Base-by-base conservation (phyloP, 2,113 vertebrate species). In the Cichladusa arquata region DNA sequence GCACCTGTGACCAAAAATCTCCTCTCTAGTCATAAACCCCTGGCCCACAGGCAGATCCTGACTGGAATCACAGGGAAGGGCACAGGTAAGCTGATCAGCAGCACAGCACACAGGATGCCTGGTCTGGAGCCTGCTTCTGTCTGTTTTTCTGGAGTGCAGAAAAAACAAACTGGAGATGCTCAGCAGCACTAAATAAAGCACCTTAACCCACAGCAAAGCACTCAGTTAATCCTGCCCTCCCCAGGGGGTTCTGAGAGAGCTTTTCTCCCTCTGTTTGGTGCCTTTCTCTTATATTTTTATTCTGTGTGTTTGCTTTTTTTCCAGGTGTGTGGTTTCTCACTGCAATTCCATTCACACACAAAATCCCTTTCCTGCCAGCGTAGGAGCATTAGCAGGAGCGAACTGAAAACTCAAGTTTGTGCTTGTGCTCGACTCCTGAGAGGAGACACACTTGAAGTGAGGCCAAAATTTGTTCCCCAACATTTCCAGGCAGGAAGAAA, bases 191-290 rank as follows among this genome's bases (percentile, higher is more conserved):
- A 36, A 89, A 56, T 6, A 44, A 72, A 66, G 26, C 56, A 38
- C 28, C 1, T 1, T 8, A 38, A 16, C 5, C 2, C 33, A 40
- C 2, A 3, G 66, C 31, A 88, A 36, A 69, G 7, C 42, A 45
- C 40, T 56, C 33, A 14, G 54, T 10, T 19, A 34, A 65, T 57
- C 22, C 88, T 81, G 40, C 13, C 29, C 70, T 71, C 26, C 34
- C 25, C 47, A 22, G 26, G 34, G 19, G 10, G 26, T 51, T 38
- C 38, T 38, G 38, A 38, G 38, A 38, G 38, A 38, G 38, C 38
- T 38, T 38, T 69, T 23, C 34, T 38, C 38, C 54, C 19, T 54
- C 58, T 20, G 0, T 45, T 69, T 57, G 17, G 3, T 26, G 16
- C 33, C 3, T 72, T 87, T 51, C 36, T n/a, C 19, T 47, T 7